phyloP scores from a whole-genome alignment of 2,888 invertebrate species.

The Cephus pygmeus region DNA sequence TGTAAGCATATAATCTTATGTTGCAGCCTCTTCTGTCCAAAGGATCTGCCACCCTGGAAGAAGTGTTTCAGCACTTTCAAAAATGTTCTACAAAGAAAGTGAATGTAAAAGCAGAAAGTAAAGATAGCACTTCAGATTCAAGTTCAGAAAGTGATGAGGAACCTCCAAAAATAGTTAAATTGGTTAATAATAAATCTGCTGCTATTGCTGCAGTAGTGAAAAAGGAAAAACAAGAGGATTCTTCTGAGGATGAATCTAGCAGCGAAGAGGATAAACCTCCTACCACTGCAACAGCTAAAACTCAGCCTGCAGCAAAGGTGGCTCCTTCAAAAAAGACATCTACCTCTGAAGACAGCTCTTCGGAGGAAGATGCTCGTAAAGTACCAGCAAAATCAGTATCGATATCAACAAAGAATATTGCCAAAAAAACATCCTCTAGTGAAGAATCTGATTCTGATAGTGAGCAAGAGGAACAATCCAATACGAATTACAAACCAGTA shows the following conservation, averaged over 20 bases:
- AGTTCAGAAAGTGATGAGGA: conserved; percentile 60
- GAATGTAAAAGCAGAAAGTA: conserved; percentile 49
- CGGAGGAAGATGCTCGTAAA: conserved; percentile 42
- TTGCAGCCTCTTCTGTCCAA: conserved; percentile 74
- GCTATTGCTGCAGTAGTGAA: conserved; percentile 25
- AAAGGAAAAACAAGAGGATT: conserved; percentile 37
- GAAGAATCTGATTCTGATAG: conserved; percentile 30
- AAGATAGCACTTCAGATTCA: conserved; percentile 58
- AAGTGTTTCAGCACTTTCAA: conserved; percentile 72
- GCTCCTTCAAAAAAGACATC: conserved; percentile 53
- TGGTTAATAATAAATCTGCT: conserved; percentile 47
- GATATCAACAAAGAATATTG: conserved; percentile 24
- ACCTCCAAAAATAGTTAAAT: conserved; percentile 39
- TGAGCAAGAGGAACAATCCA: conserved; percentile 23
- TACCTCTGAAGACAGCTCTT: conserved; percentile 54
- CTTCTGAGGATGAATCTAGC: conserved; percentile 49
- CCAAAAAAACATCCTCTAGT: conserved; percentile 38
- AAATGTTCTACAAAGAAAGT: conserved; percentile 68
- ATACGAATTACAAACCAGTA: conserved; percentile 32
- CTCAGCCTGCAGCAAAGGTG: conserved; percentile 38
- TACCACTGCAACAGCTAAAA: conserved; percentile 47
- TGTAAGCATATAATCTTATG: conserved; percentile 26
- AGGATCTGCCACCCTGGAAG: conserved; percentile 74
- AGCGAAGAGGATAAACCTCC: conserved; percentile 49
- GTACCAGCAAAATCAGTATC: conserved; percentile 19